Evolutionary conservation across 2,888 invertebrate genomes (phyloP), one percentile per base, ranked within the genome.

Genomic region (Coelinius sp.): DNA sequence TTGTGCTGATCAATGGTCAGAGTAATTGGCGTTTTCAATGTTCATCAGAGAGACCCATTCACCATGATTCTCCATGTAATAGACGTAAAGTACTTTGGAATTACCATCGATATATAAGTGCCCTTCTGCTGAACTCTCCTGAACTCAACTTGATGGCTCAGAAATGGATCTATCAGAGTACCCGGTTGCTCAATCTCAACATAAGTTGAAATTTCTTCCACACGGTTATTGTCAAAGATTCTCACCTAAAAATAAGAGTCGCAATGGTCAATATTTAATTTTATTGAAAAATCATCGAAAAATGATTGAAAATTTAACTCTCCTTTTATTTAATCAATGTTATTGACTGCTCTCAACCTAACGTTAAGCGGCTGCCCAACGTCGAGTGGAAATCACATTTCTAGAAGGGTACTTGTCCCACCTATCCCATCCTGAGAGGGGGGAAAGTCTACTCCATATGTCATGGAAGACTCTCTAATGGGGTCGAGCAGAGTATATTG

Each of bases 401-500:
- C 17, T 14, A n/a, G 14, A n/a, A 44, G n/a, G 10, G 46, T 49
- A 49, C 46, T 49, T 49, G 14, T 49, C 17, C 46, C 5, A 44
- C 44, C 44, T 14, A n/a, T n/a, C 17, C 44, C 20, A 49, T 1
- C 4, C 8, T 20, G 46, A 14, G n/a, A 17, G 1, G 20, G 46
- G 46, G 46, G 10, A 49, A 20, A 49, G 46, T 49, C 46, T 17
- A 49, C 20, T 49, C 46, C 20, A 49, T 49, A 49, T 49, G 17
- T 49, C 17, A 49, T 10, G 46, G 46, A 49, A 49, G 46, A 49
- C 46, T 49, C 46, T 49, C 20, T 49, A 49, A 49, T 17, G 46
- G 8, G 46, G 46, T 49, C 46, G 17, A 49, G 46, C 46, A 17
- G n/a, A n/a, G 46, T 49, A 49, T 49, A 49, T 49, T 49, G 46